phyloP scores from a whole-genome alignment of 2,113 vertebrate species.

The Thymallus thymallus region DNA sequence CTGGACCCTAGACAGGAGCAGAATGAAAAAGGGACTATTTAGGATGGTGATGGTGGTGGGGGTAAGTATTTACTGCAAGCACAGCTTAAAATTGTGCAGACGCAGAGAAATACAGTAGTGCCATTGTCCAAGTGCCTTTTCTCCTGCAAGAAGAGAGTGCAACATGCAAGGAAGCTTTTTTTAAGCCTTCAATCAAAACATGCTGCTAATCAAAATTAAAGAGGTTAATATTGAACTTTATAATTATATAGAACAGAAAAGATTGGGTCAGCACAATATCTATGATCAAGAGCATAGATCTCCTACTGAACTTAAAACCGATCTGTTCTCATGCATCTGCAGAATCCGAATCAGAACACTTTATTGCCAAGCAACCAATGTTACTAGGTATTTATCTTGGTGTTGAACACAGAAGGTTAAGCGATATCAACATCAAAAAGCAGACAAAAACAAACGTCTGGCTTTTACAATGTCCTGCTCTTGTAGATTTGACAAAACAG shows the following conservation, averaged over 20 bases:
- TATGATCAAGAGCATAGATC: no score
- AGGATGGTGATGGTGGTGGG: slow-evolving; percentile 23
- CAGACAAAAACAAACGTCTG: not conserved
- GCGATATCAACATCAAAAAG: no score
- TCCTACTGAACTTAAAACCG: no score
- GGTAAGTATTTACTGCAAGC: slow-evolving; percentile 42
- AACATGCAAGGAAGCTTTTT: slow-evolving; percentile 25
- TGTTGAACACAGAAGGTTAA: no score
- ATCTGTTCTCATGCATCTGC: no score
- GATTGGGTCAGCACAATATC: no score
- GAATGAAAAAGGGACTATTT: slow-evolving; percentile 58
- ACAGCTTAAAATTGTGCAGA: slow-evolving; percentile 43
- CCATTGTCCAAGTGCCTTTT: not conserved
- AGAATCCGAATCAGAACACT: no score
- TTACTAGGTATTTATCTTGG: no score
- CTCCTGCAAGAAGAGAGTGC: slow-evolving; percentile 28
- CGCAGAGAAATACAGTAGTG: no score
- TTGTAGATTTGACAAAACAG: not conserved
- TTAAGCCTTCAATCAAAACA: slow-evolving; percentile 13
- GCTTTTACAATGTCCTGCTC: not conserved
- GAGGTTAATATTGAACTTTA: no score
- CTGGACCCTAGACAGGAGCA: slow-evolving; percentile 43
- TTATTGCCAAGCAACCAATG: no score
- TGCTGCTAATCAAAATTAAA: not conserved
- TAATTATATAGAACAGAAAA: no score